Percentiles rank a stretch among this genome's conserved stretches.
Conservation (phyloP, 2,888 invertebrate species). For the Blomia tropicalis region DNA sequence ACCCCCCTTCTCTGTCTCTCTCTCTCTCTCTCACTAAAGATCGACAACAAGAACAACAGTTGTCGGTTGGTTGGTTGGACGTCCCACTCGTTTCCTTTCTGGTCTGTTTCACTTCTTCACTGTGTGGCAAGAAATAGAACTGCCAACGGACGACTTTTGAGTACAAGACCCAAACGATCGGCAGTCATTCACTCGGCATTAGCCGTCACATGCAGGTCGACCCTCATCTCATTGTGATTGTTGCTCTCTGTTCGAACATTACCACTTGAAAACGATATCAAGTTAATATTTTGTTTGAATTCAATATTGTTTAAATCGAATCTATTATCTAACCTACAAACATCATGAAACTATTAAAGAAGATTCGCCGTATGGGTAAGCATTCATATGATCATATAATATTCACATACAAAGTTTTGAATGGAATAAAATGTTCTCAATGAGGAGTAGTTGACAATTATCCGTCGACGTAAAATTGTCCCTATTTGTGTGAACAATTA, state of each 20-base stretch:
- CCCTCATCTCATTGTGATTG: not conserved
- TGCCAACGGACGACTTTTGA: not conserved
- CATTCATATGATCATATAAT: not conserved
- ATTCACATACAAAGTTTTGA: constrained; percentile 1
- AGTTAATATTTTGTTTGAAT: not conserved
- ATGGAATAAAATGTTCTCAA: too few species aligned
- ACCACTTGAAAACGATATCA: not conserved
- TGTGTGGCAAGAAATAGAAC: not conserved
- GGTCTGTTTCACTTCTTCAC: too few species aligned
- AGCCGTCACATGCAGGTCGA: not conserved
- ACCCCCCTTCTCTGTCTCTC: not conserved
- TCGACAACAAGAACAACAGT: too few species aligned
- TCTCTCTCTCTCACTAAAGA: not conserved
- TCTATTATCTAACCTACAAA: not conserved
- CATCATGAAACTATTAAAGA: constrained; percentile 12
- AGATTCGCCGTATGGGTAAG: constrained; percentile 16
- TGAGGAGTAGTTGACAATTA: too few species aligned
- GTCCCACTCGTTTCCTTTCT: constrained; percentile 2
- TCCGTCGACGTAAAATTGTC: not conserved
- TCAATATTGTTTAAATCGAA: not conserved
- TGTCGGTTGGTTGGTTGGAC: too few species aligned
- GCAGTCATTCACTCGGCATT: constrained; percentile 13
- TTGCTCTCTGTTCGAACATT: not conserved
- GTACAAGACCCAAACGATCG: not conserved
- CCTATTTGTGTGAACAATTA: not conserved